Evolutionary conservation across 1,140 invertebrate genomes (phyloP).

Genomic region (Drosophila virilis): DNA sequence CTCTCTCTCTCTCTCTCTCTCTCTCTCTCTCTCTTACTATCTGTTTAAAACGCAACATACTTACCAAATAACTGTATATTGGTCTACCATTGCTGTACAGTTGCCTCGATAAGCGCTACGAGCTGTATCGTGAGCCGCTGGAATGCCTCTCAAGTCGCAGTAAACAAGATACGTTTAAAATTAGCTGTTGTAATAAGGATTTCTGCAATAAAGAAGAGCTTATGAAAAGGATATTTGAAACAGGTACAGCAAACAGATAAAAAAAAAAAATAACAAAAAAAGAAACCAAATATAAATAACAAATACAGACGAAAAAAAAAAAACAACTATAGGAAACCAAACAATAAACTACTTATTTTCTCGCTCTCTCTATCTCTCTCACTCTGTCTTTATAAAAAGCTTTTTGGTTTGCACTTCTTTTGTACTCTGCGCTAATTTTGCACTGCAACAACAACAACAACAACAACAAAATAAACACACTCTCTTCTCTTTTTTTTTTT

Average conservation of each 20-base stretch:
- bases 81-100: slow-evolving; percentile 47
- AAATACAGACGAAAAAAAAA: slow-evolving; percentile 51
- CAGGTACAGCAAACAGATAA: slow-evolving; percentile 64
- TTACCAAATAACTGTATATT: slow-evolving; percentile 27
- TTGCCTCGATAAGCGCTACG: slow-evolving; percentile 78
- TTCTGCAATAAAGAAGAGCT: slow-evolving; percentile 84
- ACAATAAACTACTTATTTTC: slow-evolving; percentile 44
- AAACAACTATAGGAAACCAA: slow-evolving; percentile 24
- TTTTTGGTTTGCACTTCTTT: slow-evolving; percentile 70
- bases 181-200: slow-evolving; percentile 81
- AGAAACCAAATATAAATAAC: slow-evolving; percentile 46
- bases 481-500: slow-evolving; percentile 15
- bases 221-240: slow-evolving; percentile 76
- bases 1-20: slow-evolving; percentile 24
- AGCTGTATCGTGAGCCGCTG: slow-evolving; percentile 73
- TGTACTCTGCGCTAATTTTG: slow-evolving; percentile 65
- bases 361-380: slow-evolving; percentile 36
- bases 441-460: slow-evolving; percentile 60
- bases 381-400: slow-evolving; percentile 16
- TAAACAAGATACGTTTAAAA: slow-evolving; percentile 75
- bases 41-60: slow-evolving; percentile 24
- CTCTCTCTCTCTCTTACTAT: slow-evolving; percentile 34
- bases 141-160: slow-evolving; percentile 74
- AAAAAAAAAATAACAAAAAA: slow-evolving; percentile 19
- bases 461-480: not conserved